Conservation (phyloP, 2,113 vertebrate genomes). For the Anolis sagrei region DNA sequence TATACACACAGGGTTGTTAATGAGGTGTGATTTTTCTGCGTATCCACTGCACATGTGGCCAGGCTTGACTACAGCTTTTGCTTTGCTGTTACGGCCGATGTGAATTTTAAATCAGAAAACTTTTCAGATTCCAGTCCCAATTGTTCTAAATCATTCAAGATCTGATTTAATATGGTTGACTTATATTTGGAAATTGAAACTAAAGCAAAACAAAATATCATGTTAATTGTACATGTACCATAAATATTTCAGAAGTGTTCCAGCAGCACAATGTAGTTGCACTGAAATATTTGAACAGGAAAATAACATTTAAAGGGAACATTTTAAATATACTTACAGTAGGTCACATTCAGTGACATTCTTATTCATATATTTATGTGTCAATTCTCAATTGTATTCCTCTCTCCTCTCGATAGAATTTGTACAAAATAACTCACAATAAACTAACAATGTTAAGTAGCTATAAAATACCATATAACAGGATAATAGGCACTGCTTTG, state of each 20-base stretch:
- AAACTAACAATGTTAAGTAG: too few species aligned
- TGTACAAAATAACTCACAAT: not conserved
- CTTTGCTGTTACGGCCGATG: not conserved
- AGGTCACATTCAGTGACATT: not conserved
- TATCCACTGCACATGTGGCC: not conserved
- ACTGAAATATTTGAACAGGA: not conserved
- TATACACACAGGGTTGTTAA: not conserved
- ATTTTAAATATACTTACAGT: not conserved
- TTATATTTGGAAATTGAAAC: not conserved
- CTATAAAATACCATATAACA: not conserved
- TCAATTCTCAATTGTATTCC: not conserved
- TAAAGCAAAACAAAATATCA: not conserved
- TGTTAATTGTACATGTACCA: not conserved
- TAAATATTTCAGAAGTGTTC: not conserved
- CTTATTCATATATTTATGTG: not conserved
- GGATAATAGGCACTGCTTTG: not conserved
- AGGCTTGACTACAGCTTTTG: not conserved
- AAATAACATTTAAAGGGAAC: not conserved
- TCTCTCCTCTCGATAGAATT: not conserved
- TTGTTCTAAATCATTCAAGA: not conserved
- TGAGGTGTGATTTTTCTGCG: not conserved
- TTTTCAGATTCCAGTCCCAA: not conserved
- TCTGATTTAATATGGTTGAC: not conserved
- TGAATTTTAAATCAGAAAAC: not conserved
- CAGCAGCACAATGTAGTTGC: not conserved